Evolutionary conservation across 2,888 invertebrate genomes (phyloP).

Genomic region (Pocota personata): DNA sequence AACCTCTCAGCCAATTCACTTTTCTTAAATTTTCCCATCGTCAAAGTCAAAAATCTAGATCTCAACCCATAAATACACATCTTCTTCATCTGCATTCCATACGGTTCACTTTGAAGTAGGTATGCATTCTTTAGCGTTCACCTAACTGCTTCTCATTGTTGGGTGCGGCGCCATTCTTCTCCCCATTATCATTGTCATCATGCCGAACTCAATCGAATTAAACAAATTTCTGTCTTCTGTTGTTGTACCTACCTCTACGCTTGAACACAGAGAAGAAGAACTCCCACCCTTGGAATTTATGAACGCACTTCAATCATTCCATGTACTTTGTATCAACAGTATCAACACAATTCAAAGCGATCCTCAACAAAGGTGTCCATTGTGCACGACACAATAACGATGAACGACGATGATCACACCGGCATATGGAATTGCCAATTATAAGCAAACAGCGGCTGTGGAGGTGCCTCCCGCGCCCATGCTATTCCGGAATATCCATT

Average conservation of each 20-base stretch:
- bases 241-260: background rate
- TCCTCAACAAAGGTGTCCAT: constrained; percentile 62
- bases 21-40: background rate
- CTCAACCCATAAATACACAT: constrained; percentile 20
- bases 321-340: constrained; percentile 35
- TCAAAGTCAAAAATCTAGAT: background rate
- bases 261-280: background rate
- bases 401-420: constrained; percentile 30
- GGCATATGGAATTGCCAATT: constrained; percentile 68
- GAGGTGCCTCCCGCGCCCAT: constrained; percentile 61
- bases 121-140: constrained; percentile 63
- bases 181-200: constrained; percentile 61
- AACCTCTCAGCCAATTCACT: background rate
- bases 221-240: constrained; percentile 15
- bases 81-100: constrained; percentile 55
- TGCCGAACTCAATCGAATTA: constrained; percentile 68
- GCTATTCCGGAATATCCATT: constrained; percentile 57
- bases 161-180: constrained; percentile 70
- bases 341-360: constrained; percentile 58
- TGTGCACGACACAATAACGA: constrained; percentile 34
- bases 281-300: constrained; percentile 61
- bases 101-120: constrained; percentile 50
- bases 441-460: background rate
- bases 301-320: constrained; percentile 70
- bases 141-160: constrained; percentile 63